Conservation (phyloP, 2,888 invertebrate genomes). For the Meghimatium bilineatum region DNA sequence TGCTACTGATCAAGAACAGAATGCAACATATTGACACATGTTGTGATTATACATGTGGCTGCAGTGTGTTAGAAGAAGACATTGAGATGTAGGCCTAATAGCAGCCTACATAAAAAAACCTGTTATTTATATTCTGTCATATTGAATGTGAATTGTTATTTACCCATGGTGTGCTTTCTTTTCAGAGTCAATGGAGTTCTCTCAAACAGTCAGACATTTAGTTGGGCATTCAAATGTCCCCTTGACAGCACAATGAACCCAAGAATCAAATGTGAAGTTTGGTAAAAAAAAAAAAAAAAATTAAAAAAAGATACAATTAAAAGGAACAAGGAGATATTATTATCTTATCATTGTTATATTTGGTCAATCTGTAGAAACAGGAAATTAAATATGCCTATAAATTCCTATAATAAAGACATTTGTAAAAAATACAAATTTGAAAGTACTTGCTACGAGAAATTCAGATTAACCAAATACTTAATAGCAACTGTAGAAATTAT, state of each 20-base stretch:
- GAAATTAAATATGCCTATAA: not conserved
- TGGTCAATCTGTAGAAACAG: not conserved
- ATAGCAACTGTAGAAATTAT: not conserved
- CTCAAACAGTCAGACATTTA: slow-evolving; percentile 67
- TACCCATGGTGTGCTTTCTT: slow-evolving; percentile 12
- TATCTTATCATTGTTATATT: not conserved
- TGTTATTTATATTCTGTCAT: too few species aligned
- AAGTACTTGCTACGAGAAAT: not conserved
- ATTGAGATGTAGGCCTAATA: too few species aligned
- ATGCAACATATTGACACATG: too few species aligned
- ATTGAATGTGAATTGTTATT: too few species aligned
- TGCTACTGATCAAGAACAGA: too few species aligned
- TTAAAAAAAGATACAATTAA: not conserved
- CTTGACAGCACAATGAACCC: slow-evolving; percentile 63
- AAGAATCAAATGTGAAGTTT: slow-evolving; percentile 65
- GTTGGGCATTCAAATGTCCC: slow-evolving; percentile 66
- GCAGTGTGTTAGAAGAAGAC: too few species aligned
- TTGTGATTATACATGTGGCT: too few species aligned
- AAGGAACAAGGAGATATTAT: not conserved
- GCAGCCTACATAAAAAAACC: too few species aligned
- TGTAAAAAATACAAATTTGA: not conserved
- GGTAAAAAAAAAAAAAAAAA: slow-evolving; percentile 54
- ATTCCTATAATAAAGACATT: not conserved
- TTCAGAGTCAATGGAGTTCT: slow-evolving; percentile 69
- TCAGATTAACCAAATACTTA: not conserved